phyloP scores from a whole-genome alignment of 2,888 invertebrate species.

The Beris morrisii region DNA sequence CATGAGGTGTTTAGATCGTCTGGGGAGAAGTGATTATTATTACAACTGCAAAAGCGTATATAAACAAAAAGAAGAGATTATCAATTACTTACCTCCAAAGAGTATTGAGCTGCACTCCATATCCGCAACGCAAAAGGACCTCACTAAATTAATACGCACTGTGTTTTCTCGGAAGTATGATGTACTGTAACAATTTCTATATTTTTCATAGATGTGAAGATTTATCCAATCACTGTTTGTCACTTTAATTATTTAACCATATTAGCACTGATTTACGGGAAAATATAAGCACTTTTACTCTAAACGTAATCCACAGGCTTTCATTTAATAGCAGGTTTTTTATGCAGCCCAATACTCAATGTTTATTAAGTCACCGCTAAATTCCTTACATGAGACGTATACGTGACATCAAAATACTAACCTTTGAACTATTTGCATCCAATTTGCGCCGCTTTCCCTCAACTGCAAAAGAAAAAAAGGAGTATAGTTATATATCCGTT shows the following conservation, averaged over 20 bases:
- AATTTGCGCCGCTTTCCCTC: conserved; percentile 85
- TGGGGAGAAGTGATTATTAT: too few species aligned
- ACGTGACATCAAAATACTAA: conserved; percentile 68
- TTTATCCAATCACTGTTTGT: too few species aligned
- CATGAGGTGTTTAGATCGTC: too few species aligned
- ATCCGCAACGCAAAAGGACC: neutral
- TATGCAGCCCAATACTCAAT: conserved; percentile 36
- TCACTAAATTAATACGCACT: conserved; percentile 5
- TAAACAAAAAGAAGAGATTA: too few species aligned
- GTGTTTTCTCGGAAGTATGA: too few species aligned
- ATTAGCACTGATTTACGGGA: too few species aligned
- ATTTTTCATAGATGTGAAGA: too few species aligned
- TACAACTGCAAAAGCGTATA: too few species aligned
- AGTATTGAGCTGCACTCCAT: conserved; percentile 35
- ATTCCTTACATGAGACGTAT: conserved; percentile 39
- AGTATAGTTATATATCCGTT: neutral
- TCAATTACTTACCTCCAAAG: conserved; percentile 19
- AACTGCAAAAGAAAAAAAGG: conserved; percentile 37
- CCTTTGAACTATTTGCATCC: conserved; percentile 78
- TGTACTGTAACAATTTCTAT: too few species aligned
- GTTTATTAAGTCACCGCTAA: neutral
- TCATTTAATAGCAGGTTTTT: neutral
- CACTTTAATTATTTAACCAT: too few species aligned
- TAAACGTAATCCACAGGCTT: neutral
- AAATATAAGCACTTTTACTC: neutral